A percentile compares a stretch with the other conserved stretches of the same genome.
Conservation (phyloP, 2,888 invertebrate genomes). For the Frankliniella intonsa region DNA sequence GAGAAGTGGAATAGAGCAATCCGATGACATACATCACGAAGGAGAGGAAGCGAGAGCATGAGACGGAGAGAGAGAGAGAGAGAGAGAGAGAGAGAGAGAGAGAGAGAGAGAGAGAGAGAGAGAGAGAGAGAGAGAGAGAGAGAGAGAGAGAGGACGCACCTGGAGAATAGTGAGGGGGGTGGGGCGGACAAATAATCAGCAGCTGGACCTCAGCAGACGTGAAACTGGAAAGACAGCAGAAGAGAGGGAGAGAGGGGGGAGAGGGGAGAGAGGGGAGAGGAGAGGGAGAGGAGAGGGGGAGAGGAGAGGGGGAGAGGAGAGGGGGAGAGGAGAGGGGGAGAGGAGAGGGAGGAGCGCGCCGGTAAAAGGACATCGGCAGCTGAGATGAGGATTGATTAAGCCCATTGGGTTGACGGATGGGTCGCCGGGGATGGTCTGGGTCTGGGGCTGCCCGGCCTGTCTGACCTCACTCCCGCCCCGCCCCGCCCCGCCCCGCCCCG, state of each 20-base stretch:
- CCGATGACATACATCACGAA: background rate
- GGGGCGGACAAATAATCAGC: too few relatives aligned
- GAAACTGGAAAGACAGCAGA: too few relatives aligned
- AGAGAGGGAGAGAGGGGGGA: background rate
- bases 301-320: background rate
- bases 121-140: background rate
- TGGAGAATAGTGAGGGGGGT: too few relatives aligned
- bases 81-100: background rate
- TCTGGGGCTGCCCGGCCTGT: background rate
- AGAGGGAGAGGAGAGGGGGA: background rate
- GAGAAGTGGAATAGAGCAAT: background rate
- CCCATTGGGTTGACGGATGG: background rate
- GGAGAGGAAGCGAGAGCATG: background rate
- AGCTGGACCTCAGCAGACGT: too few relatives aligned
- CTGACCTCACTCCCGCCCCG: background rate
- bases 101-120: background rate
- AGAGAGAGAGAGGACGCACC: background rate
- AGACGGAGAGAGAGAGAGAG: background rate
- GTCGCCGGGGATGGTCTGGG: background rate
- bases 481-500: too few relatives aligned
- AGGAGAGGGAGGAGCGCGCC: background rate
- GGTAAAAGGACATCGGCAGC: background rate
- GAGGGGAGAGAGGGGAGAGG: background rate
- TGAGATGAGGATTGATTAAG: constrained; percentile 15
- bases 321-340: background rate